phyloP scores from a whole-genome alignment of 2,888 invertebrate genomes.

The Chamaedrilus cognettii region DNA sequence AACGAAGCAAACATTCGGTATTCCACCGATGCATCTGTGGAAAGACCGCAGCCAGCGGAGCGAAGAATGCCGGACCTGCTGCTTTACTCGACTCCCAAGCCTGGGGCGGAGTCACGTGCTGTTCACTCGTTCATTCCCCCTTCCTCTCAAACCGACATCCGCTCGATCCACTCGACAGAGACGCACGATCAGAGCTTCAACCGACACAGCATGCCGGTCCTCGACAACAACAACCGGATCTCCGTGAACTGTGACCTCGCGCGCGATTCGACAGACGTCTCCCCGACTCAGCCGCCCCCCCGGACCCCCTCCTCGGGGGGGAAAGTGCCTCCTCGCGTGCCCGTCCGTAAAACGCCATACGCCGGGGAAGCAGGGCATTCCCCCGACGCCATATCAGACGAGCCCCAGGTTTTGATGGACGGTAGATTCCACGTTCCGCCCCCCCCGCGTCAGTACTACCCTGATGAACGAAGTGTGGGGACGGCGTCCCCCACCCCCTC shows the following conservation, averaged over 20 bases:
- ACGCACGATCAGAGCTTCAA: neutral
- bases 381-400: neutral
- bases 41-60: no score
- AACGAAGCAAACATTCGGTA: no score
- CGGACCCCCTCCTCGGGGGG: neutral
- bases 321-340: conserved; percentile 2
- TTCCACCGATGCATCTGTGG: no score
- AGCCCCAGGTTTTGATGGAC: neutral
- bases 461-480: neutral
- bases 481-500: neutral
- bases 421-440: neutral
- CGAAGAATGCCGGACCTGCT: conserved; percentile 2
- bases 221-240: no score
- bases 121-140: neutral
- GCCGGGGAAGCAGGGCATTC: neutral
- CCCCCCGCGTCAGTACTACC: no score
- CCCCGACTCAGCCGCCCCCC: neutral
- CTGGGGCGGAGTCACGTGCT: neutral
- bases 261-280: neutral
- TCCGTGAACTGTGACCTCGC: neutral
- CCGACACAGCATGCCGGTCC: no score
- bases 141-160: neutral
- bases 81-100: neutral
- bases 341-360: conserved; percentile 1
- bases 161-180: no score